Evolutionary conservation across 2,888 invertebrate species (phyloP), one percentile per base, ranked within the genome.

Genomic region (Hipparchia sbordonii): DNA sequence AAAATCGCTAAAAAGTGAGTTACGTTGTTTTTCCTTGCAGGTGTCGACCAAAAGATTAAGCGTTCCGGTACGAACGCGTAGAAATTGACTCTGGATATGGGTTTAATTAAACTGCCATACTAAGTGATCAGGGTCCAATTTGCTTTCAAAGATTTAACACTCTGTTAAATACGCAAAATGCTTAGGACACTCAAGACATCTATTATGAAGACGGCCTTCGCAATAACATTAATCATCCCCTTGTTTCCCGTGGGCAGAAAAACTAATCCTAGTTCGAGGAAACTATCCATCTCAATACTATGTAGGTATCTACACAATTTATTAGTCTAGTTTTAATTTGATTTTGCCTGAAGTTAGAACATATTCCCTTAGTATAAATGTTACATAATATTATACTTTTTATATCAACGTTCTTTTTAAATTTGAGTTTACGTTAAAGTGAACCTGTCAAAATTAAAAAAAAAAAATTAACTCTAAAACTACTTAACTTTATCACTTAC

Each of bases 151-250:
- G 39, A 39, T 39, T 39, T 39, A 39, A 39, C 1, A 8, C 46
- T 6, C 46, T 46, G 46, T 46, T 46, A 46, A 6, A 57, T 39
- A 60, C 39, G 12, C 39, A 46, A 4, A 45, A 46, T 62, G 45
- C 13, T n/a, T 45, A 39, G 60, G 39, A 62, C 7, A 46, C 13
- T 46, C 45, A 46, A 46, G 46, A n/a, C 61, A 13, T 62, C 61
- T 46, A 62, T 62, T 62, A 62, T 62, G 10, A 7, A 13, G 46
- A 46, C 46, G 46, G 61, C 46, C 61, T 46, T 62, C 13, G 46
- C 45, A n/a, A n/a, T n/a, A n/a, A n/a, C 46, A 62, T 62, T 62
- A 62, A 62, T 62, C 61, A 62, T 62, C 45, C 46, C 61, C 13
- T 46, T 62, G 45, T 62, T 62, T 46, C 61, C 61, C 61, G 7